These are phyloP conservation scores for Triops longicaudatus DNA, from an alignment of 1,140 invertebrate species.

Conservation along the genomic window DNA sequence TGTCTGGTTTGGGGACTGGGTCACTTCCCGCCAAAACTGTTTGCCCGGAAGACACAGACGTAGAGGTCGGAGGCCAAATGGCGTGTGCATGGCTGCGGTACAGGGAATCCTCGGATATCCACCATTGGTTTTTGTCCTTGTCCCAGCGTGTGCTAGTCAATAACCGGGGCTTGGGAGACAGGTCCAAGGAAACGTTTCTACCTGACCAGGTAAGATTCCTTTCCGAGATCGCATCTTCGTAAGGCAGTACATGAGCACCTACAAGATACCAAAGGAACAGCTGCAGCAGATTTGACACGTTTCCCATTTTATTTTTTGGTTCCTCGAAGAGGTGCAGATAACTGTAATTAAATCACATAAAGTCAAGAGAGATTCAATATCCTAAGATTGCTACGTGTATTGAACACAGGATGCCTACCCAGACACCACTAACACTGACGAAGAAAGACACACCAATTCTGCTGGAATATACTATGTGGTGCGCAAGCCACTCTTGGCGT, in stretches of 20 bases:
- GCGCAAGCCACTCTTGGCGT: neutral
- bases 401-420: neutral
- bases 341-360: no score
- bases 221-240: neutral
- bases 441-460: neutral
- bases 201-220: neutral
- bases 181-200: neutral
- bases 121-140: neutral
- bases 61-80: conserved; percentile 1
- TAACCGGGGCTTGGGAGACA: neutral
- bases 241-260: neutral
- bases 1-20: neutral
- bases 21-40: neutral
- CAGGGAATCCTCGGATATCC: neutral
- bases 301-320: neutral
- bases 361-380: no score
- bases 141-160: conserved; percentile 6
- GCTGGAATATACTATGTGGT: neutral
- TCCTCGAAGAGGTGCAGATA: no score
- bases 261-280: neutral
- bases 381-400: no score
- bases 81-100: neutral
- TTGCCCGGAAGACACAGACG: neutral
- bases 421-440: neutral
- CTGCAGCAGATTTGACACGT: neutral